These are phyloP conservation scores for Hofmannophila pseudospretella DNA, from an alignment of 2,888 invertebrate species.

Conservation along the genomic window DNA sequence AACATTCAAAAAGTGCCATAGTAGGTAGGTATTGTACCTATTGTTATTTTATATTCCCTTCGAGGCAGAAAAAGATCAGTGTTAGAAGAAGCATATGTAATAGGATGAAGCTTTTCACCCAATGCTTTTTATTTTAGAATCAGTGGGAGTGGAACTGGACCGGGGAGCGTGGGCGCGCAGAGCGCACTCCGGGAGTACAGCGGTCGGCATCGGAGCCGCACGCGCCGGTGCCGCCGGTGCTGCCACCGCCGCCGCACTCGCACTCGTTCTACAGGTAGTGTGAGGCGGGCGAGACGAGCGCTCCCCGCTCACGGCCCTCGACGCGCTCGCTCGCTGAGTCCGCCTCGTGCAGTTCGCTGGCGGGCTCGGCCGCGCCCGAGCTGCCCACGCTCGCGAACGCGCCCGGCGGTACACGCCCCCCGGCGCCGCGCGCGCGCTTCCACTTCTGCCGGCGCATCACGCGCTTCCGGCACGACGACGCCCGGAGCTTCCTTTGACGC, in stretches of 20 bases:
- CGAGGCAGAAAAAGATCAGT: too few species aligned
- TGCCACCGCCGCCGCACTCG: constrained; percentile 73
- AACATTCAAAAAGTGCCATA: too few species aligned
- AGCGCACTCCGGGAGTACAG: constrained; percentile 74
- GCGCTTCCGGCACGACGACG: constrained; percentile 54
- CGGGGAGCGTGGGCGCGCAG: constrained; percentile 39
- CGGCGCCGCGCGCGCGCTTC: constrained; percentile 48
- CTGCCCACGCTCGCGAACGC: constrained; percentile 17
- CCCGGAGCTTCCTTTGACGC: constrained; percentile 62
- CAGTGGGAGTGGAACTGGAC: constrained; percentile 71
- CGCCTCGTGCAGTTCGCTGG: constrained; percentile 65
- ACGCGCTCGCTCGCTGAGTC: constrained; percentile 73
- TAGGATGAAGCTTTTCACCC: not conserved
- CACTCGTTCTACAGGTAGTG: constrained; percentile 76
- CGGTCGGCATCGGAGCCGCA: constrained; percentile 80
- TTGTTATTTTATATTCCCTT: too few species aligned
- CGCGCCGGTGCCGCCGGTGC: constrained; percentile 69
- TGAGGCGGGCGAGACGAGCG: constrained; percentile 74
- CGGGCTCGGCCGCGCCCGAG: constrained; percentile 27
- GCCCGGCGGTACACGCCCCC: constrained; percentile 32
- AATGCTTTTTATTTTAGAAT: constrained; percentile 1
- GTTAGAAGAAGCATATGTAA: too few species aligned
- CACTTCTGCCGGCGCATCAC: constrained; percentile 67
- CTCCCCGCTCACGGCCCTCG: constrained; percentile 58
- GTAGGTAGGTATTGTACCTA: too few species aligned